Percentiles rank a stretch among this genome's conserved stretches.
These are phyloP conservation scores for Hemibagrus wyckioides DNA, from an alignment of 2,113 vertebrate genomes.

Conservation along the genomic window DNA sequence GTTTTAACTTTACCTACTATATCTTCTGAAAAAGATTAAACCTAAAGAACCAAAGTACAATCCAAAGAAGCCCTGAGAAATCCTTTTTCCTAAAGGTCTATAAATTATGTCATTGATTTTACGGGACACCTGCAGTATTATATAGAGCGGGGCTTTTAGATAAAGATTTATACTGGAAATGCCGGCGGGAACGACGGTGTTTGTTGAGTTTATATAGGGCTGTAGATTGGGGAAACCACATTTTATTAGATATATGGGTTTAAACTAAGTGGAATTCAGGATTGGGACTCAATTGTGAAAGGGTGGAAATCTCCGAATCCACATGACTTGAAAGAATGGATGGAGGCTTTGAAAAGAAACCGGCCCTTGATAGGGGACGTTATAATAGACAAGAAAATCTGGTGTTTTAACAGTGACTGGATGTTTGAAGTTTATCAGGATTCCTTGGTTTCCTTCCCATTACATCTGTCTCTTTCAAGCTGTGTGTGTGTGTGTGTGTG, in stretches of 20 bases:
- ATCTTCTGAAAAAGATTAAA: background rate
- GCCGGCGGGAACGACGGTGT: background rate
- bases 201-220: constrained; percentile 3
- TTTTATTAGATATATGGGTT: constrained; percentile 14
- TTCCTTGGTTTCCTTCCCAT: background rate
- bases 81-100: background rate
- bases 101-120: constrained; percentile 26
- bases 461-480: background rate
- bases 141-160: constrained; percentile 11
- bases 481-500: background rate
- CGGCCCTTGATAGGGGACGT: background rate
- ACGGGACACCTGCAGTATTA: constrained; percentile 1
- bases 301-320: background rate
- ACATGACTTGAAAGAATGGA: background rate
- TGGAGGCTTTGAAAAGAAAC: background rate
- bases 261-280: background rate
- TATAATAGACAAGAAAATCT: background rate
- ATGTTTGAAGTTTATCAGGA: background rate
- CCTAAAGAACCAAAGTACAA: background rate
- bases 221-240: constrained; percentile 4
- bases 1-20: constrained; percentile 7
- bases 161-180: constrained; percentile 23
- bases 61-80: background rate
- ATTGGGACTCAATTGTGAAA: background rate
- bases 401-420: background rate